Percentiles rank a stretch among this genome's conserved stretches.
Evolutionary conservation across 2,113 vertebrate species (phyloP).

Genomic region (Podiceps cristatus): DNA sequence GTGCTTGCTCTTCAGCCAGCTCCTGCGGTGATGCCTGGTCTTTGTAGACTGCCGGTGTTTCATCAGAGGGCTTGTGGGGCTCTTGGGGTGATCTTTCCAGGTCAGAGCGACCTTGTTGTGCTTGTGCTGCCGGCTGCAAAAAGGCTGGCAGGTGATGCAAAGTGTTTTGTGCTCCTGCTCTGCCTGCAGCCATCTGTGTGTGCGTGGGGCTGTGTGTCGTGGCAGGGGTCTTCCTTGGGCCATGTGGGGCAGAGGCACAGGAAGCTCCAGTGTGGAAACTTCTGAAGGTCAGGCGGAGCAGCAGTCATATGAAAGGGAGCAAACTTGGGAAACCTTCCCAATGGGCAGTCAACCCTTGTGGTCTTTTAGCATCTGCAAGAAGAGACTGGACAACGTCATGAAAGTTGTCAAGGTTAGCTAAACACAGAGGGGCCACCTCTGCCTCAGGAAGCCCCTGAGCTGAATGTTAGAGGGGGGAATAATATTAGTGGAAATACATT

Average conservation of each 20-base stretch:
- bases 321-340: neutral
- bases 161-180: fast-evolving
- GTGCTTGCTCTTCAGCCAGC: neutral
- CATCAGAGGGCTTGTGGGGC: neutral
- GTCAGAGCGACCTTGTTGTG: too few relatives aligned
- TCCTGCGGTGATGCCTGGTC: fast-evolving
- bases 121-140: neutral
- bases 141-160: neutral
- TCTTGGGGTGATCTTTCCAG: neutral
- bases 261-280: neutral
- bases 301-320: neutral
- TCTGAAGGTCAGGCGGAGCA: neutral
- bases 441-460: neutral
- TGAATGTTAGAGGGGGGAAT: neutral
- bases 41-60: neutral
- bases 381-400: neutral
- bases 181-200: neutral
- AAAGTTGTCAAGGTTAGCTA: neutral
- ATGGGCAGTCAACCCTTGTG: neutral
- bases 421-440: neutral
- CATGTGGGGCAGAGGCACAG: neutral
- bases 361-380: neutral
- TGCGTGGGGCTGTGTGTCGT: fast-evolving
- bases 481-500: fast-evolving
- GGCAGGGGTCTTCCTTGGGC: neutral